These are phyloP conservation scores for Rotaria socialis DNA, from an alignment of 2,888 invertebrate genomes.

Conservation along the genomic window DNA sequence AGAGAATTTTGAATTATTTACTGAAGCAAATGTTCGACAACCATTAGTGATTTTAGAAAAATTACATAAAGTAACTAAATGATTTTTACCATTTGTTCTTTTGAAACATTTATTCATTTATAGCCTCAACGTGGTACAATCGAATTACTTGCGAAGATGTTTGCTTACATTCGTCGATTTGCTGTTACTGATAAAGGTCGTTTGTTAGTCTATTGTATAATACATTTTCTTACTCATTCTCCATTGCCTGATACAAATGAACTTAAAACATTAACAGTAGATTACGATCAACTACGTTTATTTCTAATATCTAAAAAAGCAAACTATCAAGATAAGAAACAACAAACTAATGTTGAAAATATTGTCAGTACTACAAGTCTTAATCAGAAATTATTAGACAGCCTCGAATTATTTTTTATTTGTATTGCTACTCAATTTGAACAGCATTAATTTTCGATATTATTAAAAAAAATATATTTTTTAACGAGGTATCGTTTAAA, in stretches of 20 bases:
- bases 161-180: constrained; percentile 21
- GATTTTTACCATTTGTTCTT: background rate
- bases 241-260: background rate
- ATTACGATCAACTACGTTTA: background rate
- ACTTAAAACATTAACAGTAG: background rate
- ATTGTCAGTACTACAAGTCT: background rate
- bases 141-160: background rate
- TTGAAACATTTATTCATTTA: background rate
- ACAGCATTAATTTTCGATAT: background rate
- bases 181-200: background rate
- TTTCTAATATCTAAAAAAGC: background rate
- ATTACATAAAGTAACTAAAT: background rate
- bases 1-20: background rate
- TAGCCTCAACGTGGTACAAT: background rate
- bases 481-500: background rate
- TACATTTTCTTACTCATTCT: constrained; percentile 6
- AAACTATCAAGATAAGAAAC: background rate
- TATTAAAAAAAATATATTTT: background rate
- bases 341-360: background rate
- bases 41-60: background rate
- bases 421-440: background rate
- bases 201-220: background rate
- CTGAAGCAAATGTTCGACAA: background rate
- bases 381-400: background rate
- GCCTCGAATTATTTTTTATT: background rate